Base-by-base conservation (phyloP, 2,888 invertebrate genomes). In the Phortica magna region DNA sequence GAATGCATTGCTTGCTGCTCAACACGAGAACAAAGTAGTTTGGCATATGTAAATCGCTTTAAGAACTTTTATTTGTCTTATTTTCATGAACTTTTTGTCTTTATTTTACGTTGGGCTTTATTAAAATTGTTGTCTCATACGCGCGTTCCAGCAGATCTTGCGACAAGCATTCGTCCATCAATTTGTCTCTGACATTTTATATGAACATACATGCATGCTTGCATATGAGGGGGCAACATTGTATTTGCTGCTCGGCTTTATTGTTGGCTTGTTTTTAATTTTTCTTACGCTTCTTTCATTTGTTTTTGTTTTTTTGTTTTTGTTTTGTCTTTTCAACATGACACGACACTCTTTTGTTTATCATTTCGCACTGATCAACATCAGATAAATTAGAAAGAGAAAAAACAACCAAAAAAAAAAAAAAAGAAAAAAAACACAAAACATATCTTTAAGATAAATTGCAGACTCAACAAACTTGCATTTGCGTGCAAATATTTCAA, bases 141-240 rank as follows among this genome's bases (percentile, higher is more conserved):
- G n/a, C 31, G 41, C 41, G 42, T 65, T 65, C 39, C 42, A n/a
- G 41, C 65, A n/a, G 22, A 14, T 48, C 14, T 12, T 67, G 68
- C 48, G 48, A 48, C 48, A 14, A 48, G 48, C 48, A 48, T 48
- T 81, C 74, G 59, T 77, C 76, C 85, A 82, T 82, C 84, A 88
- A 84, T 87, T 84, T 80, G 75, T 80, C 88, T 81, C 79, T 77
- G 86, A 76, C 86, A 81, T 86, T 19, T 48, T 59, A 39, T 22
- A 31, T 3, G 12, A 10, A 31, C 31, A 31, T 31, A 31, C 59
- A 19, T 17, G 2, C 59, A 19, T 17, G 10, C 17, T 2, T 59
- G 7, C 17, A 42, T 67, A 42, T 78, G 78, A 48, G 83, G 80
- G 80, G 84, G 88, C 84, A 88, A 86, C 86, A 78, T 79, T 87